phyloP scores from a whole-genome alignment of 2,113 vertebrate species.

The Rhabdomys dilectus region DNA sequence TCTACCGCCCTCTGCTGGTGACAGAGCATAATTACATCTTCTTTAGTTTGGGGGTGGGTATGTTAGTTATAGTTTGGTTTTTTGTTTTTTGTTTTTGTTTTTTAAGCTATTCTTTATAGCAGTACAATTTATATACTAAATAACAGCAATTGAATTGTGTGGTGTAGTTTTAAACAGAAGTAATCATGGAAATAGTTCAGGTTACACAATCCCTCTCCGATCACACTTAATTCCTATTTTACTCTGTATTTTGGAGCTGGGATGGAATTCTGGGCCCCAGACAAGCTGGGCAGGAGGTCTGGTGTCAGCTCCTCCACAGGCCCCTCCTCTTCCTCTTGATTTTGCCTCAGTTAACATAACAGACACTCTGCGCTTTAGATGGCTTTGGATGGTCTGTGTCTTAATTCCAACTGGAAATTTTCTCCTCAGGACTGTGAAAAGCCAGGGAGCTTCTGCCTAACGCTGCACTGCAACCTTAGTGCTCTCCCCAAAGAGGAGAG shows the following conservation, averaged over 20 bases:
- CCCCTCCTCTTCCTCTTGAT: not conserved
- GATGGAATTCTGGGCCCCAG: not conserved
- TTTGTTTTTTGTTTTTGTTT: too few relatives aligned
- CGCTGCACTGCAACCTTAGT: slow-evolving; percentile 92
- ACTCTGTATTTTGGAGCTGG: not conserved
- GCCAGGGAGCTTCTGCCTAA: slow-evolving; percentile 92
- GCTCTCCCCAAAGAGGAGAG: slow-evolving; percentile 94
- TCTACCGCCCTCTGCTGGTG: slow-evolving; percentile 44
- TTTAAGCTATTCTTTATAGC: not conserved
- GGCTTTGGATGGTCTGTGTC: not conserved
- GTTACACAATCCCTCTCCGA: too few relatives aligned
- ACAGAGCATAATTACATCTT: not conserved
- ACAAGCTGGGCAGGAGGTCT: not conserved
- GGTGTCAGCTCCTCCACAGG: not conserved
- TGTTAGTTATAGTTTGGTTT: not conserved
- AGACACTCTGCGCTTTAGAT: not conserved
- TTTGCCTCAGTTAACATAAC: not conserved
- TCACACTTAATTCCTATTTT: not conserved
- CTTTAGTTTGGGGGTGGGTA: not conserved
- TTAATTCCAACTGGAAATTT: slow-evolving; percentile 16
- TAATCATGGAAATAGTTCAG: not conserved
- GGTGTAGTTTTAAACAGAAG: not conserved
- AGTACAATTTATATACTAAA: not conserved
- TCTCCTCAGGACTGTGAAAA: slow-evolving; percentile 94
- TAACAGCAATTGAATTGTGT: not conserved